These are phyloP conservation scores for Heterotilapia buettikoferi DNA, from an alignment of 2,113 vertebrate species.

Conservation along the genomic window DNA sequence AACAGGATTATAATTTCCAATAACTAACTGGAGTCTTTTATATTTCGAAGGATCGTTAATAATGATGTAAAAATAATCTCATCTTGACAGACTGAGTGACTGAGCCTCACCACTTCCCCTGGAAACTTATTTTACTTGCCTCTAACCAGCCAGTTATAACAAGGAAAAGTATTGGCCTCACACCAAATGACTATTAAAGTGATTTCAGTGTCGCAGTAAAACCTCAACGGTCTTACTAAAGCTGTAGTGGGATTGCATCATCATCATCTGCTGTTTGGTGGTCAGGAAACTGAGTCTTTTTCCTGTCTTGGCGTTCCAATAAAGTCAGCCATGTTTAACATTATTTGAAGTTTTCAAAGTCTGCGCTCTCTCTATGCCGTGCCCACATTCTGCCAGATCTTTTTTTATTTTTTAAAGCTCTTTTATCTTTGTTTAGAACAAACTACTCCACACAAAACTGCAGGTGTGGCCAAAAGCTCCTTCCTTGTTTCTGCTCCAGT, in stretches of 20 bases:
- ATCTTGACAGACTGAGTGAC: not conserved
- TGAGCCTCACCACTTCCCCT: not conserved
- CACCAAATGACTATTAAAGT: not conserved
- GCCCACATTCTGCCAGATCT: not conserved
- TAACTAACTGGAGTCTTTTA: not conserved
- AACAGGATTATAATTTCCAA: not conserved
- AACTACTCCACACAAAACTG: not conserved
- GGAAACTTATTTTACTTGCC: not conserved
- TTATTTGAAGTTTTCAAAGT: not conserved
- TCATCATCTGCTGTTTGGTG: not conserved
- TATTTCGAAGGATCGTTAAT: not conserved
- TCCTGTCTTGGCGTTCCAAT: not conserved
- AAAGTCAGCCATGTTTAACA: not conserved
- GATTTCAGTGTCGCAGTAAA: not conserved
- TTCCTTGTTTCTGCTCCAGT: not conserved
- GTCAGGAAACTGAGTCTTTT: not conserved
- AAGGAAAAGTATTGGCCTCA: fast-evolving
- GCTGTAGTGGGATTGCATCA: not conserved
- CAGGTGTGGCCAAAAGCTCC: not conserved
- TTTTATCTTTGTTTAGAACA: not conserved
- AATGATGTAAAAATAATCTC: not conserved
- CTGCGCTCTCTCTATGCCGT: not conserved
- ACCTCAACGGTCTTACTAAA: fast-evolving
- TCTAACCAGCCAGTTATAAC: not conserved
- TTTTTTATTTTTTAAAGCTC: not conserved